phyloP scores from a whole-genome alignment of 1,140 invertebrate species.

The Drosophila sechellia region DNA sequence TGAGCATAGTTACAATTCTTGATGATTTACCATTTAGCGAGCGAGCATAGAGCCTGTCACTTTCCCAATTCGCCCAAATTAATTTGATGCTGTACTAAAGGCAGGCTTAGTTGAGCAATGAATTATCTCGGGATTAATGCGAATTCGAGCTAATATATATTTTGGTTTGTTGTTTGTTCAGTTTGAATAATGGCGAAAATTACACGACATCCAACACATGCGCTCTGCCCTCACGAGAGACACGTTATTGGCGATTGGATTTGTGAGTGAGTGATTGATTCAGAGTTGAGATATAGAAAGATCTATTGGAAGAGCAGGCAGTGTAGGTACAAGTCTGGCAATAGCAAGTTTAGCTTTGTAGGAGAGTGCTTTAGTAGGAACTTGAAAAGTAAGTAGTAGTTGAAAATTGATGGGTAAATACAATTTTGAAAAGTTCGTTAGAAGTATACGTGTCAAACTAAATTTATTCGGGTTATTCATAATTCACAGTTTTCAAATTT shows the following conservation, averaged over 20 bases:
- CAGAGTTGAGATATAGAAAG: constrained; percentile 32
- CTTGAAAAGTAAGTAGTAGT: constrained; percentile 36
- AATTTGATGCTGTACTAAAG: constrained; percentile 56
- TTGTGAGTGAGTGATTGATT: constrained; percentile 61
- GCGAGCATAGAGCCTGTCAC: constrained; percentile 51
- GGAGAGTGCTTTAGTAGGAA: constrained; percentile 36
- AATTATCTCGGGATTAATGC: constrained; percentile 47
- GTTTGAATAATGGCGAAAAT: constrained; percentile 77
- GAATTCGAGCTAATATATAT: constrained; percentile 48
- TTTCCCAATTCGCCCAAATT: constrained; percentile 47
- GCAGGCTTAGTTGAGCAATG: constrained; percentile 53
- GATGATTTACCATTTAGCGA: constrained; percentile 64
- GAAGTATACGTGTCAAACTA: constrained; percentile 43
- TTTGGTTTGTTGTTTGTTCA: constrained; percentile 54
- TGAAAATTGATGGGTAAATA: constrained; percentile 55
- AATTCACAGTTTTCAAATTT: constrained; percentile 74
- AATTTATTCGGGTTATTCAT: constrained; percentile 66
- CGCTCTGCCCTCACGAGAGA: constrained; percentile 84
- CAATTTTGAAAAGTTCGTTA: constrained; percentile 75
- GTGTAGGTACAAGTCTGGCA: constrained; percentile 52
- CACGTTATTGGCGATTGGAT: constrained; percentile 76
- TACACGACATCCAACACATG: constrained; percentile 85
- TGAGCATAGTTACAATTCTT: constrained; percentile 78
- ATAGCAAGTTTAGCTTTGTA: constrained; percentile 53
- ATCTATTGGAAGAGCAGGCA: constrained; percentile 13